These are phyloP conservation scores for Brachionus rotundiformis DNA, from an alignment of 1,140 invertebrate genomes.

Conservation along the genomic window DNA sequence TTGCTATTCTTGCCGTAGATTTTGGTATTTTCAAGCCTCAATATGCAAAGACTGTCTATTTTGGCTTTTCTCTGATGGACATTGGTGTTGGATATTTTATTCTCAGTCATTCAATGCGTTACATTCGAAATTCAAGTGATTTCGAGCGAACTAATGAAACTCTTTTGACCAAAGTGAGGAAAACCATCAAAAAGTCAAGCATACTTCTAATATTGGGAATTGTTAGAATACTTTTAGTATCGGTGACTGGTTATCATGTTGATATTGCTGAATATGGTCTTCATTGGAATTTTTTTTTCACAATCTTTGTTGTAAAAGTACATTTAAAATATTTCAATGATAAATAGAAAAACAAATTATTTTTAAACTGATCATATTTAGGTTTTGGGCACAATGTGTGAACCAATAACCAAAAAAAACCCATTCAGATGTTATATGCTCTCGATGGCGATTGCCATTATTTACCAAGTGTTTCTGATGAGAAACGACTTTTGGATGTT, in stretches of 20 bases:
- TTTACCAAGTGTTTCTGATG: background rate
- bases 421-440: background rate
- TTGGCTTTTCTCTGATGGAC: conserved; percentile 92
- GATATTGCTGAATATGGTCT: conserved; percentile 1
- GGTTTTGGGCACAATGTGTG: background rate
- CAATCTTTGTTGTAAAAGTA: conserved; percentile 25
- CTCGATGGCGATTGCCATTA: background rate
- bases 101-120: conserved; percentile 74
- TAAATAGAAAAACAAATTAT: background rate
- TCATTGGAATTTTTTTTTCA: conserved; percentile 48
- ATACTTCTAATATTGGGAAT: background rate
- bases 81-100: conserved; percentile 86
- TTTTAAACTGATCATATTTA: background rate
- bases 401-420: background rate
- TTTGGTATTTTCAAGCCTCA: background rate
- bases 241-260: background rate
- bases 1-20: conserved; percentile 41
- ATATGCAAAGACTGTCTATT: conserved; percentile 77
- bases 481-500: background rate
- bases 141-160: background rate
- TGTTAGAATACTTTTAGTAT: background rate
- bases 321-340: background rate
- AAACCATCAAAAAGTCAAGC: background rate
- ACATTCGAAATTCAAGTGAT: conserved; percentile 23
- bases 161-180: background rate